These are phyloP conservation scores for Spilogale gracilis DNA, from an alignment of 2,113 vertebrate genomes.

Conservation along the genomic window DNA sequence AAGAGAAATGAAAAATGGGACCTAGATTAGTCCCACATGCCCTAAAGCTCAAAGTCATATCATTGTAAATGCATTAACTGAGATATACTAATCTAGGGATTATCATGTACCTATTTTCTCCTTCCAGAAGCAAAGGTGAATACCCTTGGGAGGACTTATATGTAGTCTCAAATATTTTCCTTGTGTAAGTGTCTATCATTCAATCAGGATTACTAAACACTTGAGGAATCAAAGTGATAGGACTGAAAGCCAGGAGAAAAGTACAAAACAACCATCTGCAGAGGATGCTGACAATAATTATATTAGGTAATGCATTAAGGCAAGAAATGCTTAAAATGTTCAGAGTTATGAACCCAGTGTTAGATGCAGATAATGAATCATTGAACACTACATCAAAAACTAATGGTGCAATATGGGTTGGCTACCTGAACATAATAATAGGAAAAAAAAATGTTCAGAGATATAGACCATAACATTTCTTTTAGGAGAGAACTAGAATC, in stretches of 20 bases:
- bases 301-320: not conserved
- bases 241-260: not conserved
- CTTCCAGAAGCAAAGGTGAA: not conserved
- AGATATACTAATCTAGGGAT: not conserved
- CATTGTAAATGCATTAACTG: not conserved
- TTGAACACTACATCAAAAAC: not conserved
- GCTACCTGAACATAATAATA: not conserved
- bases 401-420: not conserved
- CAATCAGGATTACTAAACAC: not conserved
- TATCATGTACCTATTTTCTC: not conserved
- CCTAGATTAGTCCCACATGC: not conserved
- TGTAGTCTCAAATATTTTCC: not conserved
- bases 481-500: not conserved
- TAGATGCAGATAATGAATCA: not conserved
- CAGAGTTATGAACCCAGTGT: not conserved
- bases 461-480: not conserved
- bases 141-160: not conserved
- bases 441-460: not conserved
- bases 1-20: not conserved
- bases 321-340: not conserved
- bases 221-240: not conserved
- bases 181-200: not conserved
- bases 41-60: not conserved
- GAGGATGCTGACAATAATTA: not conserved
- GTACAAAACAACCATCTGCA: not conserved